A percentile compares a stretch with the other conserved stretches of the same genome.
phyloP scores from a whole-genome alignment of 1,140 invertebrate genomes.

The Apis cerana region DNA sequence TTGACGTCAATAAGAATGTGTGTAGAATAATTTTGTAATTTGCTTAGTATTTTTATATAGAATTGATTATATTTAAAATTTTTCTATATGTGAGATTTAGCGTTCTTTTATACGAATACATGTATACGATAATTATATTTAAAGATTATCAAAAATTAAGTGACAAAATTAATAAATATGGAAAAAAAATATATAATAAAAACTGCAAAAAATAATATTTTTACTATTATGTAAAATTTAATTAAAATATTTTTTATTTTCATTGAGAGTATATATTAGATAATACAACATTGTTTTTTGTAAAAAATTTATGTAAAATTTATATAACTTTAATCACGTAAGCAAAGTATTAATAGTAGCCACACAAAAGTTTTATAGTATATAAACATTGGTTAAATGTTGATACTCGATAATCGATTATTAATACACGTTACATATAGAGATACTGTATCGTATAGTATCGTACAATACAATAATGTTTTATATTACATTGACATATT shows the following conservation, averaged over 20 bases:
- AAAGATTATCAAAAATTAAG: not conserved
- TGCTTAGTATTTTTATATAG: not conserved
- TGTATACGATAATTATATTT: too few species aligned
- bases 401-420: slow-evolving; percentile 45
- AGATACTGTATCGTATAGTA: slow-evolving; percentile 4
- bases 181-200: too few species aligned
- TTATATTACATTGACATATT: slow-evolving; percentile 4
- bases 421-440: slow-evolving; percentile 31
- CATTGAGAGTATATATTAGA: not conserved
- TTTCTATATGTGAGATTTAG: not conserved
- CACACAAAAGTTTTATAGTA: slow-evolving; percentile 27
- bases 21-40: not conserved
- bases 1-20: not conserved
- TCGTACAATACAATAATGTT: not conserved
- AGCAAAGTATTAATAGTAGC: slow-evolving; percentile 26
- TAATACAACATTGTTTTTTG: not conserved
- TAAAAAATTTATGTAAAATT: slow-evolving; percentile 23
- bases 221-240: too few species aligned
- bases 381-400: slow-evolving; percentile 43
- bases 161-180: not conserved
- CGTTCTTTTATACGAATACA: too few species aligned
- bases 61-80: not conserved
- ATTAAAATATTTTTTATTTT: not conserved
- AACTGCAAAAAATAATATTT: not conserved
- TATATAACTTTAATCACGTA: slow-evolving; percentile 5